Conservation (phyloP, 2,113 vertebrate species). For the Sebastes schlegelii region DNA sequence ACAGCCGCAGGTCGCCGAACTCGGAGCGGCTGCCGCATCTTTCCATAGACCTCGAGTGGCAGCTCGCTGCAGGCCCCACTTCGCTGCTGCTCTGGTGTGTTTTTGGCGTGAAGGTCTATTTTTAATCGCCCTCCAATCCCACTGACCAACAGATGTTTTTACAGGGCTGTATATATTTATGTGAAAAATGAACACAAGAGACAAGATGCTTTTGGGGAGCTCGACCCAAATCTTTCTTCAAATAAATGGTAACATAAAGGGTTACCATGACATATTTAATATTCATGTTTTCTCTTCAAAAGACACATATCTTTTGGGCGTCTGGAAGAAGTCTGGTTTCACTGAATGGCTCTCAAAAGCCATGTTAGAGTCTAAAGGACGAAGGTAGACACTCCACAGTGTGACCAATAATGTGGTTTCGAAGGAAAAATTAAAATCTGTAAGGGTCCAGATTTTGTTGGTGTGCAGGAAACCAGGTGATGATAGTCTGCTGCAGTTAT, state of each 20-base stretch:
- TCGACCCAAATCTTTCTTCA: background rate
- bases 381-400: background rate
- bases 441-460: background rate
- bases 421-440: background rate
- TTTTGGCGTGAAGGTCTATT: background rate
- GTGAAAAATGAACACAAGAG: background rate
- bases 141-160: background rate
- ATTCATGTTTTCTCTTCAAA: background rate
- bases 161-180: background rate
- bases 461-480: slow-evolving; percentile 52
- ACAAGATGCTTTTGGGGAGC: slow-evolving; percentile 32
- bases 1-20: no score
- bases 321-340: background rate
- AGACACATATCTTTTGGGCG: background rate
- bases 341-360: background rate
- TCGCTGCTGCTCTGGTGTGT: no score
- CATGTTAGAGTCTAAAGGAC: background rate
- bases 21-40: no score
- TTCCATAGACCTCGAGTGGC: no score
- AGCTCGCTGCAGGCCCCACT: no score
- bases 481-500: slow-evolving; percentile 23
- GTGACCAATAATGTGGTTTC: background rate
- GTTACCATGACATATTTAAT: background rate
- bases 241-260: background rate
- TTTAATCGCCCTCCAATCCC: background rate